Conservation (phyloP, 2,888 invertebrate genomes). For the Apodemia mormo region DNA sequence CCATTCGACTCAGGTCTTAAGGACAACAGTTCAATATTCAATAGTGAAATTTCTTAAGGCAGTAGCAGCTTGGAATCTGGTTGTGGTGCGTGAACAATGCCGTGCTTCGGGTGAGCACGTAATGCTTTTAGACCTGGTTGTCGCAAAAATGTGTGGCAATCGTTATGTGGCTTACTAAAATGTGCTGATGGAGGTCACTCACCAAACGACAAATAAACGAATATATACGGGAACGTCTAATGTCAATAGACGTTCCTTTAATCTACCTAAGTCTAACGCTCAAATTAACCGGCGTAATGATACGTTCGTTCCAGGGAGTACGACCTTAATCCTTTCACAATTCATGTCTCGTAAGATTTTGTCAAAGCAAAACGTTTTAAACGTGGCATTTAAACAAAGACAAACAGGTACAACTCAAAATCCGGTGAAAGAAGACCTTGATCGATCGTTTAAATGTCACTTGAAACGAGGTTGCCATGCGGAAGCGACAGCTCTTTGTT, state of each 20-base stretch:
- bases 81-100: too few relatives aligned
- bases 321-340: neutral
- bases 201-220: neutral
- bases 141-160: too few relatives aligned
- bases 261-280: neutral
- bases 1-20: too few relatives aligned
- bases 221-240: too few relatives aligned
- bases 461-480: constrained; percentile 65
- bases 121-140: too few relatives aligned
- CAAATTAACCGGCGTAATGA: neutral
- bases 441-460: constrained; percentile 75
- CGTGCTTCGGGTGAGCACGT: too few relatives aligned
- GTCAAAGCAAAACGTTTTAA: neutral
- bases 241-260: neutral
- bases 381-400: neutral
- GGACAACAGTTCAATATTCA: too few relatives aligned
- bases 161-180: too few relatives aligned
- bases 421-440: constrained; percentile 52
- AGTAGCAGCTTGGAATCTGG: too few relatives aligned
- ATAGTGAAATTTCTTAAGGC: too few relatives aligned
- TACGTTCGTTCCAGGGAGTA: too few relatives aligned
- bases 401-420: constrained; percentile 12
- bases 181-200: too few relatives aligned
- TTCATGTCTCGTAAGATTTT: neutral
- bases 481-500: constrained; percentile 65